Evolutionary conservation across 1,140 invertebrate species (phyloP), one percentile per base, ranked within the genome.

Genomic region (Antheraea pernyi): DNA sequence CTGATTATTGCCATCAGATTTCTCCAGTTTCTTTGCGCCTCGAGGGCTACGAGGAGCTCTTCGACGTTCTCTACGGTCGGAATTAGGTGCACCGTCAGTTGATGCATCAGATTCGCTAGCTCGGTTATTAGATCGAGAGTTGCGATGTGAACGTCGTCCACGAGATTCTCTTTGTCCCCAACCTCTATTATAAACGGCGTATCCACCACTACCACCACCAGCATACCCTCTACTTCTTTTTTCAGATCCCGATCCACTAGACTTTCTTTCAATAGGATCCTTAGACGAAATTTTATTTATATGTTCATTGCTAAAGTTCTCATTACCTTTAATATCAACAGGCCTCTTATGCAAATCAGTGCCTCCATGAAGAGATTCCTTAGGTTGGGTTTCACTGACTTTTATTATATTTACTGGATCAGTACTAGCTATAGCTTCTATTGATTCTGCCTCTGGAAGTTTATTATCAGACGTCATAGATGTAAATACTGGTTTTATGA

Each of bases 181-280:
- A 72, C 88, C 88, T 74, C 89, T 83, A 72, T 83, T 85, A 74
- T 91, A 91, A 7, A 92, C 88, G 68, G 87, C 89, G 73, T 83
- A 89, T 7, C 90, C 86, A 46, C 89, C 79, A n/a, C 87, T 80
- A 16, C 90, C 85, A 46, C 89, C 79, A n/a, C 87, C 80, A 16
- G 83, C 86, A 71, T 85, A 93, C 11, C 85, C 85, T 75, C 90
- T 81, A n/a, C 84, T 78, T 77, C 92, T 93, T 72, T 92, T 92
- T 81, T 93, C 92, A 70, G 92, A 93, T 66, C 91, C 91, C 63
- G 91, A 92, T 19, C 92, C 91, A 78, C 92, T 93, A 19, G 91
- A 91, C 74, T 93, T 93, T 69, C 92, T 75, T 83, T 93, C 92
- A 61, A 90, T 71, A 7, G 89, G 85, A 68, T 93, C 92, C 74